Base-by-base conservation (phyloP, 2,113 vertebrate genomes). In the Arenaria interpres region DNA sequence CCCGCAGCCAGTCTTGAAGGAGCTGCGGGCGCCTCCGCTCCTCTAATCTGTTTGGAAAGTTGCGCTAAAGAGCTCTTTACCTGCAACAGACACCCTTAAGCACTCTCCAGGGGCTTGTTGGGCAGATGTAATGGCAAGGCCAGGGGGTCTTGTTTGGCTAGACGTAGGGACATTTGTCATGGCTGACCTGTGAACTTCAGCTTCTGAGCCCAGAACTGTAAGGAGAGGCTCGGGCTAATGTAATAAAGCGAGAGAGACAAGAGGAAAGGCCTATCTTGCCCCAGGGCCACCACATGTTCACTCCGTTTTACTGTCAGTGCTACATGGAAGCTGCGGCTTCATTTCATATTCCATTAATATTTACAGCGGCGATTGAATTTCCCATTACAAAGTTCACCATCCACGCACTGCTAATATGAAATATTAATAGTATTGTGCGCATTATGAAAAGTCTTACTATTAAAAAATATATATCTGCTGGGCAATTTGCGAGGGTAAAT, bases 281-380 rank as follows among this genome's bases (percentile, higher is more conserved):
- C 98, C 96, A 96, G 98, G 98, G 98, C 98, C 96, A 96, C 97
- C 98, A 97, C 98, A 96, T 97, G 98, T 96, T 98, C 97, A 43
- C 97, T 97, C 89, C 94, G 97, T 96, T 97, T 98, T 96, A 97
- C 98, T 97, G 97, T 97, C 98, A 98, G 96, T 91, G 97, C 95
- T 94, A 96, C 97, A 97, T 33, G 60, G 97, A 94, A 97, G 95
- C 98, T 95, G 98, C 24, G 97, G 97, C 97, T 98, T 97, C 97
- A 98, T 98, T 98, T 98, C 98, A 97, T 98, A 98, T 98, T 96
- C 98, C 98, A 98, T 98, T 98, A 98, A 98, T 98, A 98, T 98
- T 98, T 98, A 98, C 98, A 98, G 97, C 97, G 75, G 97, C 98
- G 96, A 98, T 98, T 98, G 98, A 97, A 97, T 98, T 98, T 97